Evolutionary conservation across 2,888 invertebrate genomes (phyloP).

Genomic region (Teinopalpus imperialis): DNA sequence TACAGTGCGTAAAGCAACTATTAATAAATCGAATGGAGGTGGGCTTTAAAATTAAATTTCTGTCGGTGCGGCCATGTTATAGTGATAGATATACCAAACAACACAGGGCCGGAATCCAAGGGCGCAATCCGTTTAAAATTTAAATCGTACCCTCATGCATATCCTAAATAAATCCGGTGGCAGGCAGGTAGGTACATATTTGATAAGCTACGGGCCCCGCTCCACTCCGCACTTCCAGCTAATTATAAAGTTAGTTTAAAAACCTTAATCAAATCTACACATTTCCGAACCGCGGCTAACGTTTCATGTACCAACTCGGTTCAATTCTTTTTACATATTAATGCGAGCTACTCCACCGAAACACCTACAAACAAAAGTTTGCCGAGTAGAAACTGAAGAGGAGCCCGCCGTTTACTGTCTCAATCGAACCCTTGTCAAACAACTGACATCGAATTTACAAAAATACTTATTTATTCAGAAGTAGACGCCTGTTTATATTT

Average conservation of each 20-base stretch:
- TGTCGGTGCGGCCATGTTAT: slow-evolving; percentile 36
- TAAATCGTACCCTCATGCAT: slow-evolving; percentile 81
- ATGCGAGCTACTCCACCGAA: slow-evolving; percentile 20
- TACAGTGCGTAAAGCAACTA: slow-evolving; percentile 60
- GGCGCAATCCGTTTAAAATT: slow-evolving; percentile 82
- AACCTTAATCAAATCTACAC: slow-evolving; percentile 47
- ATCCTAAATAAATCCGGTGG: slow-evolving; percentile 79
- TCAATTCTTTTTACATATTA: slow-evolving; percentile 24
- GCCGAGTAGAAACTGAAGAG: slow-evolving; percentile 24
- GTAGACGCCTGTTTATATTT: slow-evolving; percentile 27
- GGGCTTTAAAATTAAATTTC: slow-evolving; percentile 61
- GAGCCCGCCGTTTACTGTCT: slow-evolving; percentile 26
- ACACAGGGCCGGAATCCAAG: slow-evolving; percentile 73
- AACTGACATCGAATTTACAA: slow-evolving; percentile 28
- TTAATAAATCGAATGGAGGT: slow-evolving; percentile 59
- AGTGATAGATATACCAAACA: slow-evolving; percentile 77
- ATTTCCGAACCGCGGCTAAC: slow-evolving; percentile 15
- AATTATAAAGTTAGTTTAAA: slow-evolving; percentile 67
- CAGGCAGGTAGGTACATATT: slow-evolving; percentile 77
- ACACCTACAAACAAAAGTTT: slow-evolving; percentile 24
- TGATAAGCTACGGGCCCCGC: slow-evolving; percentile 70
- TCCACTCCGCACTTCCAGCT: slow-evolving; percentile 60
- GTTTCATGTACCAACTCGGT: slow-evolving; percentile 6
- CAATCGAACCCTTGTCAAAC: slow-evolving; percentile 28
- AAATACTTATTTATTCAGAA: slow-evolving; percentile 28